phyloP scores from a whole-genome alignment of 1,140 invertebrate species.

The Drosophila persimilis region DNA sequence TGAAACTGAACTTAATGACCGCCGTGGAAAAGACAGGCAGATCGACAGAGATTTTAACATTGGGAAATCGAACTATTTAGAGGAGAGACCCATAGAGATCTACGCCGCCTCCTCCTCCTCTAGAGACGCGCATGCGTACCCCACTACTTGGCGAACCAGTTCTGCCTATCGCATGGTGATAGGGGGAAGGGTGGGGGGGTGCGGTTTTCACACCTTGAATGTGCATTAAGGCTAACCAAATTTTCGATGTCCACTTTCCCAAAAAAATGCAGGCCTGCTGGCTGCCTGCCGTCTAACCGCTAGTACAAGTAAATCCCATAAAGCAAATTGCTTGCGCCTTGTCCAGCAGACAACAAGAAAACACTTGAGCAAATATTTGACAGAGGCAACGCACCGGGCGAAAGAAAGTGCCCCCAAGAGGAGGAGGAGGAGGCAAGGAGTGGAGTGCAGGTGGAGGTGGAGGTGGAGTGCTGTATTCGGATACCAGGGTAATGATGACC shows the following conservation, averaged over 20 bases:
- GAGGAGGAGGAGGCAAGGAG: no score
- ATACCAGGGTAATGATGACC: constrained; percentile 11
- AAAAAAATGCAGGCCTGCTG: constrained; percentile 22
- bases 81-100: no score
- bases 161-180: not conserved
- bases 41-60: not conserved
- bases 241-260: constrained; percentile 60
- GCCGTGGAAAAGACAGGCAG: not conserved
- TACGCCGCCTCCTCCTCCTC: no score
- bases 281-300: constrained; percentile 39
- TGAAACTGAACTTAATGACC: constrained; percentile 7
- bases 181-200: constrained; percentile 1
- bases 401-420: constrained; percentile 61
- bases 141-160: constrained; percentile 29
- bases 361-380: constrained; percentile 69
- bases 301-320: constrained; percentile 68
- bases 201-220: constrained; percentile 46
- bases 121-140: constrained; percentile 12
- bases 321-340: constrained; percentile 62
- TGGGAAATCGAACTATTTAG: not conserved
- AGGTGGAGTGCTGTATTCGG: no score
- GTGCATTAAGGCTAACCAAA: constrained; percentile 59
- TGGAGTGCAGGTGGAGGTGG: no score
- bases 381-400: constrained; percentile 29
- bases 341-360: constrained; percentile 7